A percentile compares a stretch with the other conserved stretches of the same genome.
Conservation (phyloP, 2,888 invertebrate genomes). For the Phaonia tiefii region DNA sequence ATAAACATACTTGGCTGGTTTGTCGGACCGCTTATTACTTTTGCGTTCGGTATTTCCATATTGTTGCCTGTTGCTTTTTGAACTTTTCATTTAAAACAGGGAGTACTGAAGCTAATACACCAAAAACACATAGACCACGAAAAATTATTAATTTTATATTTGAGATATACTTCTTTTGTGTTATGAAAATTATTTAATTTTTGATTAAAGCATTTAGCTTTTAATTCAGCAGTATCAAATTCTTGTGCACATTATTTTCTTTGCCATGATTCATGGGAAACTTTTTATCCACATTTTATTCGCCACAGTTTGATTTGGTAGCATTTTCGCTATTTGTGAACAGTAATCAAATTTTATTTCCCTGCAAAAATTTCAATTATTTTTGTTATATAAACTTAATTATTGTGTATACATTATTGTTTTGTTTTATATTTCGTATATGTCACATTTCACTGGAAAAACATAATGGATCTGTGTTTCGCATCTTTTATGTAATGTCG, state of each 20-base stretch:
- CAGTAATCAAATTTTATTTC: no score
- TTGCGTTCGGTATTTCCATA: constrained; percentile 74
- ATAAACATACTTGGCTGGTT: constrained; percentile 67
- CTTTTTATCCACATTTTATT: no score
- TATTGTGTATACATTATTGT: no score
- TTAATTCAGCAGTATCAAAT: not conserved
- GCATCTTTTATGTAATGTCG: not conserved
- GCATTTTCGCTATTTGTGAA: no score
- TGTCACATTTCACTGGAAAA: not conserved
- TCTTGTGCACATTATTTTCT: not conserved
- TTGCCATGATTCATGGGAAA: not conserved
- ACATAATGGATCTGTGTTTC: not conserved
- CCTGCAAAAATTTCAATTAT: no score
- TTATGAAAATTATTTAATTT: constrained; percentile 2
- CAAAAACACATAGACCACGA: not conserved
- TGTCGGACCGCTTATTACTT: constrained; percentile 72
- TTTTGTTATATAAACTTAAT: no score
- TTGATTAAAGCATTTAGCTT: not conserved
- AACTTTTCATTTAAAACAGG: constrained; percentile 74
- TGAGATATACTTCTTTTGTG: constrained; percentile 10
- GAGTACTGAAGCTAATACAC: not conserved
- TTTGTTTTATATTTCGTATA: no score
- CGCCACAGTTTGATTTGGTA: not conserved
- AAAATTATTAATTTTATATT: not conserved
- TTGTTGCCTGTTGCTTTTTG: constrained; percentile 72